Percentiles rank a stretch among this genome's conserved stretches.
Conservation (phyloP, 1,140 invertebrate species). For the Doryteuthis pealeii region DNA sequence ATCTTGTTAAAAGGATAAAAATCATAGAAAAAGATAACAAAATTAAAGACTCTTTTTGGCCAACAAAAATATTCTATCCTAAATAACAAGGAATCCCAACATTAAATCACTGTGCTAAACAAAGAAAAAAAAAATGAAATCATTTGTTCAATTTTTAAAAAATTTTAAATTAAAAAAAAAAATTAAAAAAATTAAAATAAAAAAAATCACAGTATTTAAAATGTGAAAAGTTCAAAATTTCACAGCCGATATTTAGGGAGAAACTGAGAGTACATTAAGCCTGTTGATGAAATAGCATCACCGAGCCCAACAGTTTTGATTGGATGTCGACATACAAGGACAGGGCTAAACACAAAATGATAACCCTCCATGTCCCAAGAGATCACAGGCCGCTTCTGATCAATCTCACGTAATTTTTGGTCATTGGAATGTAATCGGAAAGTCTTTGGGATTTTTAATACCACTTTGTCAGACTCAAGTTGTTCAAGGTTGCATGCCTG, state of each 20-base stretch:
- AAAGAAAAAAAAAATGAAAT: no score
- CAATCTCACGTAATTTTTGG: slow-evolving; percentile 39
- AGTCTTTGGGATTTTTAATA: slow-evolving; percentile 55
- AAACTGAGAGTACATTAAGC: slow-evolving; percentile 60
- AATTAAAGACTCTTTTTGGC: no score
- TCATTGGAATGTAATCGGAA: slow-evolving; percentile 56
- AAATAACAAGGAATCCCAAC: no score
- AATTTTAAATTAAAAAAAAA: no score
- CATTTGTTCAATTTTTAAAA: no score
- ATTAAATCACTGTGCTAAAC: no score
- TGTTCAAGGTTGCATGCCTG: slow-evolving; percentile 59
- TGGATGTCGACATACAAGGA: slow-evolving; percentile 62
- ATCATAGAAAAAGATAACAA: no score
- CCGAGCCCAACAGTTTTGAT: slow-evolving; percentile 62
- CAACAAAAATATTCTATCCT: no score
- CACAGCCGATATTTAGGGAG: slow-evolving; percentile 19
- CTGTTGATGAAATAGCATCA: slow-evolving; percentile 63
- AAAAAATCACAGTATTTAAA: no score
- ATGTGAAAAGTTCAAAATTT: neutral
- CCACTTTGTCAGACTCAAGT: slow-evolving; percentile 44
- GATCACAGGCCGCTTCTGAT: slow-evolving; percentile 52
- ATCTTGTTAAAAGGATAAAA: no score
- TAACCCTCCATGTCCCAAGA: slow-evolving; percentile 56
- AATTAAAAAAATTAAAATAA: no score
- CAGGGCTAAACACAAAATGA: slow-evolving; percentile 62